Percentiles rank a stretch among this genome's conserved stretches.
These are phyloP conservation scores for Aegypius monachus DNA, from an alignment of 2,113 vertebrate species.

Conservation along the genomic window DNA sequence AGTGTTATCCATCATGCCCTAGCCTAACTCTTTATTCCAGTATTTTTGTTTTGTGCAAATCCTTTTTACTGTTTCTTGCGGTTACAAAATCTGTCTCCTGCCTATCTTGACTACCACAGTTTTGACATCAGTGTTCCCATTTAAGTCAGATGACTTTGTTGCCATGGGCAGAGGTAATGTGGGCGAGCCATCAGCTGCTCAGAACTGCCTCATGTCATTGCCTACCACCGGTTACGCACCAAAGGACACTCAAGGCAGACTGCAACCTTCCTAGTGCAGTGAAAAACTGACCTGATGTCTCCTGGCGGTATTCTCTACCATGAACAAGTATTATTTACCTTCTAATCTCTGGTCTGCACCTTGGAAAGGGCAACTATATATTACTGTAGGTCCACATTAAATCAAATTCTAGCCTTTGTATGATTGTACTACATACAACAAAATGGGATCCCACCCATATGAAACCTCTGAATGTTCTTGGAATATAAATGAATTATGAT, in stretches of 20 bases:
- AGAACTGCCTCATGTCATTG: background rate
- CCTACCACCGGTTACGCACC: background rate
- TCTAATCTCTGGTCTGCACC: conserved; percentile 17
- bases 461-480: background rate
- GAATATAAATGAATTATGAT: background rate
- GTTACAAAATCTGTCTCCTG: background rate
- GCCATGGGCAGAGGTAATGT: background rate
- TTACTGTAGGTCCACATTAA: background rate
- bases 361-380: background rate
- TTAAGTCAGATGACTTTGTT: background rate
- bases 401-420: background rate
- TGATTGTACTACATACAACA: background rate
- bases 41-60: background rate
- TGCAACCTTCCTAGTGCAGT: background rate
- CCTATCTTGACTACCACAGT: background rate
- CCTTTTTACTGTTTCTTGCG: background rate
- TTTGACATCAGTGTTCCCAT: background rate
- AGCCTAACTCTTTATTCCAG: background rate
- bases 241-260: background rate
- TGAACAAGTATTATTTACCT: background rate
- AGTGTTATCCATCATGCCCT: background rate
- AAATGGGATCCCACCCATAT: background rate
- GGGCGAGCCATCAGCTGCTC: background rate
- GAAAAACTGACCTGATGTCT: background rate
- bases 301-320: background rate